Evolutionary conservation across 92 coral and sea anemone species (phyloP).

Genomic region (Bergia puertoricense): DNA sequence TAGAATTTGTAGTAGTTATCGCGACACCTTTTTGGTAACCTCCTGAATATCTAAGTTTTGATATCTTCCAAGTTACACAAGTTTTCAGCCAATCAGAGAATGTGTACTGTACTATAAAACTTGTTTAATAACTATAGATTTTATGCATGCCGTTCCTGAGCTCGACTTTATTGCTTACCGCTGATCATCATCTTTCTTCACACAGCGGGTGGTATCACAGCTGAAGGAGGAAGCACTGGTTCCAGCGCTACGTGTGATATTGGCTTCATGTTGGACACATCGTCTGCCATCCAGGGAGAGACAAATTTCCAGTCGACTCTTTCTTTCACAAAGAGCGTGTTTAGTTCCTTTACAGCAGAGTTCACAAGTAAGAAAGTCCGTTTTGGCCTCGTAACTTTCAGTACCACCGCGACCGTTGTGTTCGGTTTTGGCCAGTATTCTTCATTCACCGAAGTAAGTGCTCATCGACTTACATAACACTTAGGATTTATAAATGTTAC

Average conservation of each 20-base stretch:
- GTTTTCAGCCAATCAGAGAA: too few relatives aligned
- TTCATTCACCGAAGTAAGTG: slow-evolving; percentile 18
- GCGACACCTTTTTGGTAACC: too few relatives aligned
- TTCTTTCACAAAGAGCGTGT: slow-evolving; percentile 45
- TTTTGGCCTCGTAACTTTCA: slow-evolving; percentile 38
- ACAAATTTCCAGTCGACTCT: slow-evolving; percentile 49
- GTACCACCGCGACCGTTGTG: slow-evolving; percentile 16
- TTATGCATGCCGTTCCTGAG: neutral
- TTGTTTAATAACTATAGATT: too few relatives aligned
- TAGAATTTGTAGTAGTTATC: too few relatives aligned
- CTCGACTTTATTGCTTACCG: neutral
- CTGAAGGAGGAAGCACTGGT: neutral
- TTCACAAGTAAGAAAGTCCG: slow-evolving; percentile 44
- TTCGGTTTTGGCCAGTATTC: slow-evolving; percentile 7
- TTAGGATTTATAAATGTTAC: too few relatives aligned
- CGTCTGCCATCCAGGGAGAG: slow-evolving; percentile 52
- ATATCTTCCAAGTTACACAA: too few relatives aligned
- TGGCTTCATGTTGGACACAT: slow-evolving; percentile 64
- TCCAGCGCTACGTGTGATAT: slow-evolving; percentile 44
- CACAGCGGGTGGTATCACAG: slow-evolving; percentile 17
- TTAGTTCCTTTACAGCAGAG: slow-evolving; percentile 33
- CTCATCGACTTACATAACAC: neutral
- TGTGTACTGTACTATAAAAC: too few relatives aligned
- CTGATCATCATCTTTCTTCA: neutral
- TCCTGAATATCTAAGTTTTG: too few relatives aligned